Base-by-base conservation (phyloP, 1,140 invertebrate species). In the Diabrotica virgifera region DNA sequence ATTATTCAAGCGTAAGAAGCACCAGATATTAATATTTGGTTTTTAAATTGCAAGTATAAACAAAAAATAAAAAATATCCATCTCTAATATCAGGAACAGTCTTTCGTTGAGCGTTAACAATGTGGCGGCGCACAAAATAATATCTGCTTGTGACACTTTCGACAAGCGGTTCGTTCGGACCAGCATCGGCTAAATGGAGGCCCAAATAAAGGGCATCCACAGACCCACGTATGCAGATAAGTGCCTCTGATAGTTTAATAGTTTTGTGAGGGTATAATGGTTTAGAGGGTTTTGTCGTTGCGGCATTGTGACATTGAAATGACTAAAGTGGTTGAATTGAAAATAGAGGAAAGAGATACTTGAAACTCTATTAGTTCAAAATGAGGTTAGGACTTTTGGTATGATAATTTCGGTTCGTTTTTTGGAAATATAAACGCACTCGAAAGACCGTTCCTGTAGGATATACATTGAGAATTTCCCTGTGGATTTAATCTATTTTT, bases 141-240 rank as follows among this genome's bases (percentile, higher is more conserved):
- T 55, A 24, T 57, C 55, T 57, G 55, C 24, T n/a, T 11, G n/a
- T 57, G 55, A 57, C 55, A 37, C 36, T 57, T 57, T 57, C 35
- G 24, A 57, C 55, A 57, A 57, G 55, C 36, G 24, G 36, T 36
- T 36, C 13, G 40, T 46, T 55, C 10, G 53, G 55, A 36, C 24
- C 36, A 36, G 36, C 55, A 57, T 57, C 52, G n/a, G 24, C 52
- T 54, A 54, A 54, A 54, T 54, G 52, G 52, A 54, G n/a, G 55
- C 24, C 36, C 24, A 36, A 36, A n/a, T 57, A n/a, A 57, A 57
- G n/a, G 36, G 24, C n/a, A 12, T 36, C 55, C 24, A 24, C 35
- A 57, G 11, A 57, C 11, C 53, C 55, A 57, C 55, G 55, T 57
- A 57, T 57, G 55, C 55, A 36, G 55, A 57, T 57, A 57, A 57